Evolutionary conservation across 2,113 vertebrate genomes (phyloP), one percentile per base, ranked within the genome.

Genomic region (Erpornis zantholeuca): DNA sequence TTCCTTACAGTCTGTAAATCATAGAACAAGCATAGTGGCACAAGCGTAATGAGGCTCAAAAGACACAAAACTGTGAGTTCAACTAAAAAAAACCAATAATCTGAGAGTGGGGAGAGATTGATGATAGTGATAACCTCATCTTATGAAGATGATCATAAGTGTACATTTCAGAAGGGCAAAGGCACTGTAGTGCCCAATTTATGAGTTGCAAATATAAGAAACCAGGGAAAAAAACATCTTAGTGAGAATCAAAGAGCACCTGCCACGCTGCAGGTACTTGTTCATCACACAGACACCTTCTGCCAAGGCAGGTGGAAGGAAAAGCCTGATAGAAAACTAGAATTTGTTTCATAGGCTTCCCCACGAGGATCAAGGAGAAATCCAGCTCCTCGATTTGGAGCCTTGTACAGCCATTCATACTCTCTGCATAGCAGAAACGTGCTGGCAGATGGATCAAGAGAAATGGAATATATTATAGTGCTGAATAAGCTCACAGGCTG

Each of bases 381-480:
- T 47, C n/a, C 66, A 77, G 10, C 24, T 49, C 47, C 33, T 61
- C 63, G 40, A 1, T 65, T 91, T 49, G 63, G 50, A 94, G 45
- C n/a, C 22, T 53, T 54, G 63, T 42, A 16, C 18, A 86, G 47
- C 42, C 47, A 72, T 42, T 66, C 28, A 2, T 85, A 31, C 31
- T 57, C n/a, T 50, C n/a, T 33, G 47, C 14, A 23, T 3, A 77
- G 80, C 40, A 90, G 60, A 81, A 93, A 66, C 29, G 42, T 66
- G 80, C 57, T 38, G 54, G 83, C 92, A 92, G 92, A 93, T 90
- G 80, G 68, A 86, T 90, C 38, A 81, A 86, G 68, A 63, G 75
- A 90, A 92, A 73, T 66, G 8, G 94, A 90, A 92, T 93, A 90
- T 77, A 86, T 88, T 88, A 86, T 4, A 70, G 72, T 0, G 0